Conservation (phyloP, 2,797 vertebrate species). For the Nothura maculosa region DNA sequence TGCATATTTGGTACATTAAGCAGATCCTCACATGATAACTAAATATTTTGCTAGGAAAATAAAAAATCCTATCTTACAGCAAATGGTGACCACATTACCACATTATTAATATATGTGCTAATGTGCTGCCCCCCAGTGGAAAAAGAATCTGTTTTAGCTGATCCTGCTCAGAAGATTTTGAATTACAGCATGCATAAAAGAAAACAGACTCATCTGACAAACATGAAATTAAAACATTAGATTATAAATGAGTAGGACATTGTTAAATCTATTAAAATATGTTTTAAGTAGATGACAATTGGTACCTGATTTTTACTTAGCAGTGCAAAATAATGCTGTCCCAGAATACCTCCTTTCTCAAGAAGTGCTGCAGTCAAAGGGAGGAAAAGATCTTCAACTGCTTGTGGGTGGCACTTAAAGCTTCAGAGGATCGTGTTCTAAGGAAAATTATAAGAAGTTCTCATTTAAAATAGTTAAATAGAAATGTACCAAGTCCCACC, state of each 20-base stretch:
- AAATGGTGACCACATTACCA: background rate
- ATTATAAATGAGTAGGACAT: background rate
- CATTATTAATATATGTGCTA: background rate
- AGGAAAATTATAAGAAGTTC: background rate
- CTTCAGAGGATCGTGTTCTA: background rate
- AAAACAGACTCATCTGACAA: background rate
- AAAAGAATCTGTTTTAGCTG: background rate
- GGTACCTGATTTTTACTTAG: rapidly evolving
- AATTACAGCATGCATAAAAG: background rate
- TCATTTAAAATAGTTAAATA: background rate
- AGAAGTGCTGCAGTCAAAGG: background rate
- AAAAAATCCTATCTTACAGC: background rate
- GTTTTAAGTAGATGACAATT: background rate
- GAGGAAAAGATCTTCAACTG: background rate
- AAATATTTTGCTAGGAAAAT: background rate
- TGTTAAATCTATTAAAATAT: background rate
- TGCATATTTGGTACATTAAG: background rate
- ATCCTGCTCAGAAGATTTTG: background rate
- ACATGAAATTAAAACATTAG: background rate
- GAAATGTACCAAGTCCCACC: background rate
- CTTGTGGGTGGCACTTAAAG: background rate
- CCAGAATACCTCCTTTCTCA: background rate
- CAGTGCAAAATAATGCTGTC: background rate
- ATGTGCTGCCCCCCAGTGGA: constrained; percentile 51
- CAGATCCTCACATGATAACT: background rate